Base-by-base conservation (phyloP, 2,113 vertebrate species). In the Siniperca knerii region DNA sequence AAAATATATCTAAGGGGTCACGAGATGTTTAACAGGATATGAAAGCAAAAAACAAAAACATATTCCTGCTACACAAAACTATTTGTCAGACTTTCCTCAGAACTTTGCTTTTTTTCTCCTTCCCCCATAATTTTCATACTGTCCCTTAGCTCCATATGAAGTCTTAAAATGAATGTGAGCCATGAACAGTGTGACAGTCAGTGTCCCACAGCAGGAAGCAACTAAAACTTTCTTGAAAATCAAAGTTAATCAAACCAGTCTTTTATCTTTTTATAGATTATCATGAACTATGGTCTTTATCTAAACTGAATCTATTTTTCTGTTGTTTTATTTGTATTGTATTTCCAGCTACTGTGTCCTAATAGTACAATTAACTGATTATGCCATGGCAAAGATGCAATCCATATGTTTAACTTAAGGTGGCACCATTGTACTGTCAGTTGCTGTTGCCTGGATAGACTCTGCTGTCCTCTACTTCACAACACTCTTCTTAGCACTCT, bases 391-490 rank as follows among this genome's bases (percentile, higher is more conserved):
- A 57, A 3, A 48, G 25, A 8, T 69, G 77, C 68, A 85, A 2
- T 83, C 2, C 57, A 2, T 3, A 0, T 5, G 12, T 54, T 8
- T 0, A 44, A 20, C 90, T 42, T 8, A 0, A 90, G 92, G 64
- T 75, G 93, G 90, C 88, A 72, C 10, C 81, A 4, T 90, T 71
- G 86, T 12, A 62, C 84, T 16, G 11, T 54, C 75, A 48, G 7
- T 8, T 11, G 35, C 44, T 20, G 20, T 20, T 15, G 10, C 8
- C 44, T 50, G 20, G 21, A 16, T 25, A 20, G 13, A 35, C 4
- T 15, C 20, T 35, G 25, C 7, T 25, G 18, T 52, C 21, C 21
- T 65, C 29, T 6, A 10, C 66, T 58, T 60, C 62, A 37, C 62
- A 33, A n/a, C 15, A 21, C 37, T 79, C 12, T 37, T 35, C 71